These are phyloP conservation scores for Linepithema humile DNA, from an alignment of 1,140 invertebrate species.

Conservation along the genomic window DNA sequence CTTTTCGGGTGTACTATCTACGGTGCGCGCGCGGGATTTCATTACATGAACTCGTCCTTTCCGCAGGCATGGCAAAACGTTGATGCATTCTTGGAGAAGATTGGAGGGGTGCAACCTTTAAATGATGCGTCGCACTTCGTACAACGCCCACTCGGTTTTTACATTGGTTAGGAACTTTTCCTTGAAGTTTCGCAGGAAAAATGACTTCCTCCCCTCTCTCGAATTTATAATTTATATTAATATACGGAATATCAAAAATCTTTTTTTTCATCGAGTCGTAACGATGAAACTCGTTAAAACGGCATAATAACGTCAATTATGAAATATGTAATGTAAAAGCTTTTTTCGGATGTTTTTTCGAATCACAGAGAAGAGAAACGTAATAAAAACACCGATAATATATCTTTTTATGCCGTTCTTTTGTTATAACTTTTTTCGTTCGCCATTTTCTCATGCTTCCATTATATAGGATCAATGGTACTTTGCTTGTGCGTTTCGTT, in stretches of 20 bases:
- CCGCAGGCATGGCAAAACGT: conserved; percentile 19
- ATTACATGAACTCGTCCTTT: conserved; percentile 46
- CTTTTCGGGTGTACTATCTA: conserved; percentile 46
- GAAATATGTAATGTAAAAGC: no score
- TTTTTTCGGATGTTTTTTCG: background rate
- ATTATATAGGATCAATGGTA: background rate
- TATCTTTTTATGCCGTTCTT: background rate
- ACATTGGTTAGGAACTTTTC: conserved; percentile 1
- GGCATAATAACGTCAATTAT: conserved; percentile 23
- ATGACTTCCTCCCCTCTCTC: no score
- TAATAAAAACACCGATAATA: conserved; percentile 10
- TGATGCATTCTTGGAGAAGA: conserved; percentile 2
- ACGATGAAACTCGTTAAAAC: conserved; percentile 1
- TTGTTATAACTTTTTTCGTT: conserved; percentile 7
- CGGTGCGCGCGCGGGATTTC: conserved; percentile 22
- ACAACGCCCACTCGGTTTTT: conserved; percentile 33
- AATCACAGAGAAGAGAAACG: background rate
- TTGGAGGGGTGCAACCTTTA: background rate
- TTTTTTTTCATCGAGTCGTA: background rate
- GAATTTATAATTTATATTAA: background rate
- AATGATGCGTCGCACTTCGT: conserved; percentile 13
- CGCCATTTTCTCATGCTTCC: background rate
- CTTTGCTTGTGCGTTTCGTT: background rate
- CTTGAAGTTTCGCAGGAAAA: background rate
- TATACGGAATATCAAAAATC: background rate